Base-by-base conservation (phyloP, 1,140 invertebrate genomes). In the Ostrea denselamellosa region DNA sequence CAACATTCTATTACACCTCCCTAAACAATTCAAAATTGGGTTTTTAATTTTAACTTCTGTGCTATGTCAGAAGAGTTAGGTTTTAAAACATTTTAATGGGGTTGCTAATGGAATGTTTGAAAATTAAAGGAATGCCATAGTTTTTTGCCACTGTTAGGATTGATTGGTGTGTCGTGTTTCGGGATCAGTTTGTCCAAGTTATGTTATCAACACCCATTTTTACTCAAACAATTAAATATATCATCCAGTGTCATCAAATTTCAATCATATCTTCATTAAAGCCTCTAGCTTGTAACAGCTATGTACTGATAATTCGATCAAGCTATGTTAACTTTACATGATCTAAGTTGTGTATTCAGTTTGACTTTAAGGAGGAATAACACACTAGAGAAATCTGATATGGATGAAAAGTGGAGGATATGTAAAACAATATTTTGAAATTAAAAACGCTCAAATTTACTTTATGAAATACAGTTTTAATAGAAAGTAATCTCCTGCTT, bases 261-360 rank as follows among this genome's bases (percentile, higher is more conserved):
- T 77, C 68, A 77, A 77, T 77, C 68, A 34, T 77, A 77, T 77
- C 68, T 77, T 77, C 68, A 77, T 77, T 77, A 77, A 77, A 28
- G 8, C 25, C 68, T 34, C 9, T 22, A 28, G 68, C 28, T 34
- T 34, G 28, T 14, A 77, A 77, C 68, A 77, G 68, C 25, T 77
- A 28, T 25, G 12, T 34, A 14, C 28, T 77, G 68, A 77, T 77
- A 77, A 77, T 77, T 14, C n/a, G n/a, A n/a, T n/a, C 68, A 77
- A 77, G 68, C 25, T 77, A 77, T 77, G 68, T 14, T 77, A 77
- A 77, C 68, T 77, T 77, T 28, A 77, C 68, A 77, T 77, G 28
- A 77, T 77, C 68, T 28, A 25, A 28, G 68, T 77, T 77, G 68
- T 77, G 68, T 77, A 77, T 77, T 77, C 8, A 12, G 68, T 77